Evolutionary conservation across 2,888 invertebrate species (phyloP), one percentile per base, ranked within the genome.

Genomic region (Drosophila ezoana): DNA sequence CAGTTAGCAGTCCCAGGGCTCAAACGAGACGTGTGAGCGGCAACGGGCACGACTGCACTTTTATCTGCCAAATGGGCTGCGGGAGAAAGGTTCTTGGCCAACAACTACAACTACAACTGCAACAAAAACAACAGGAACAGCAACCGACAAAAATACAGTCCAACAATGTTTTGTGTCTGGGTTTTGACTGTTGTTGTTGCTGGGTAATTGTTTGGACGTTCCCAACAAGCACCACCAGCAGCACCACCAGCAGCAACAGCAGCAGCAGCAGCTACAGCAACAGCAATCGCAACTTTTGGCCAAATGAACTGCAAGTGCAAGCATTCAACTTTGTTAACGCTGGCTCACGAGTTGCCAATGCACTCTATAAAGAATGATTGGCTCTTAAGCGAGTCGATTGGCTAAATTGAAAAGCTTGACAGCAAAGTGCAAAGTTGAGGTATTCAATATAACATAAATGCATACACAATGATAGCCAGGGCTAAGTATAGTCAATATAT

Each of bases 281-380:
- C 68, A 66, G 45, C 66, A 80, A 81, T 81, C 67, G 63, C 72
- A 81, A 72, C 66, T 79, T 82, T 78, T 78, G 85, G 82, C 62
- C 87, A 82, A 87, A 85, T 85, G 85, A 87, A 84, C 87, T 87
- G 84, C 81, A 82, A 87, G 81, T 81, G 81, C 75, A 68, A 63
- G 65, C 79, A 64, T 67, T 83, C 78, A 70, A 75, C 78, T 66
- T 65, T 60, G 72, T 64, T 67, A 75, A 48, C 61, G 64, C 60
- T 69, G 58, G 40, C 79, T 87, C 85, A 87, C 81, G 85, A 87
- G 69, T 84, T 78, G 51, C 9, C 59, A 41, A 49, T 51, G 37
- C 44, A 68, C 74, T 23, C 74, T 63, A 32, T 32, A 47, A 58
- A 23, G 9, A 44, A 23, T 28, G 18, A 62, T 54, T 51, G 53